Base-by-base conservation (phyloP, 2,797 vertebrate species). In the Florisuga fusca region DNA sequence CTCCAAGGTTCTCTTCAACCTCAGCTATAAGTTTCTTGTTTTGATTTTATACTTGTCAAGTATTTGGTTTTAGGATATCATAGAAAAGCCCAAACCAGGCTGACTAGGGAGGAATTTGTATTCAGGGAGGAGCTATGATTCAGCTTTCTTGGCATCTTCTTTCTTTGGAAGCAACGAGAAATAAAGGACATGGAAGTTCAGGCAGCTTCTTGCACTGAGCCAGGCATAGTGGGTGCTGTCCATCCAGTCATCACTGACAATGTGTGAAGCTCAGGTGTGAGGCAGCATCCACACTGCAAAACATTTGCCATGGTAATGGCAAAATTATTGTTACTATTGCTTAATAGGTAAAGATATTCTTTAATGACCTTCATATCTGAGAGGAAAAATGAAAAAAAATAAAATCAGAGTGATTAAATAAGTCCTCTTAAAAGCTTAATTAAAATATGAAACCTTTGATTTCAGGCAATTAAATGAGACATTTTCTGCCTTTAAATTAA, bases 381-480 rank as follows among this genome's bases (percentile, higher is more conserved):
- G 74, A 78, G 54, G 31, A 48, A 63, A 68, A 80, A 72, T 29
- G n/a, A 4, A 16, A 34, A 38, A 55, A 87, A 79, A 41, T 14
- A 41, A 91, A 77, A 31, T 21, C 68, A 84, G 78, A 84, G 53
- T 67, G 82, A 54, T 61, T 27, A 88, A 93, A 51, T 50, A 75
- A 62, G 46, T 91, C 69, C 81, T 92, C 89, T 95, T 88, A 95
- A 93, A 94, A 90, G 26, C 84, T 67, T 93, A 94, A 94, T 94
- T 95, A 96, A 96, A 95, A 95, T 88, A 77, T 6, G 41, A 95
- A 96, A 78, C 41, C 45, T 97, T 97, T 94, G 96, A 94, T 95
- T 97, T 89, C 67, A 84, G 83, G 80, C 86, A 94, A 95, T 95
- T 94, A 95, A 90, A 91, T 4, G 59, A 86, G 76, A 95, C 64